Base-by-base conservation (phyloP, 1,140 invertebrate species). In the Pissodes strobi region DNA sequence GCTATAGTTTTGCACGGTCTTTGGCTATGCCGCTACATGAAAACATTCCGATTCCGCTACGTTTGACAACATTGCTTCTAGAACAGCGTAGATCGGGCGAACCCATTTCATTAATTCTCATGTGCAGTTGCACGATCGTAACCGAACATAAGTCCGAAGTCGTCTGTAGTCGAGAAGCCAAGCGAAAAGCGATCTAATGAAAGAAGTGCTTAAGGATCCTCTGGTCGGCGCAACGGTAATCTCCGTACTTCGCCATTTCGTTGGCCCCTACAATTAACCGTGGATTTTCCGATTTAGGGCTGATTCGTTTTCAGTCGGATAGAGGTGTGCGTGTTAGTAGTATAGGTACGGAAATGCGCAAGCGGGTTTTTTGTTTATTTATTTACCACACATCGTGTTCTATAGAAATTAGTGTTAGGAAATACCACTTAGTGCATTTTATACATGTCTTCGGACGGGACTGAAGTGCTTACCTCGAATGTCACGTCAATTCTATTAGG, bases 341-440 rank as follows among this genome's bases (percentile, higher is more conserved):
- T 58, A 49, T 65, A 51, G 57, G 39, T 58, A 56, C 43, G 55
- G 61, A 55, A 45, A 60, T 52, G 51, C 39, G 64, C 45, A 52
- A 59, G 38, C 30, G 45, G n/a, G 57, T 60, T 63, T 72, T 69
- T 69, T 71, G 68, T 72, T 72, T 72, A 58, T 69, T 71, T 69
- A 61, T 58, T 67, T 67, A 63, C 46, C 25, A 46, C 55, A 56
- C 27, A 43, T 57, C 60, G 70, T 69, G 66, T 69, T 63, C 63
- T 51, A 21, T 63, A 66, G 49, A 41, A 10, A 12, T 45, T 66
- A 63, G 67, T 65, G 61, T 68, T 64, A 64, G 53, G 55, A 51
- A 37, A 68, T 63, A 64, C 61, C 66, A 53, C 45, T 37, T 64
- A 68, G 61, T 68, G 66, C 60, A 64, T 61, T 63, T 68, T 41